Conservation (phyloP, 1,140 invertebrate genomes). For the Plodia interpunctella region DNA sequence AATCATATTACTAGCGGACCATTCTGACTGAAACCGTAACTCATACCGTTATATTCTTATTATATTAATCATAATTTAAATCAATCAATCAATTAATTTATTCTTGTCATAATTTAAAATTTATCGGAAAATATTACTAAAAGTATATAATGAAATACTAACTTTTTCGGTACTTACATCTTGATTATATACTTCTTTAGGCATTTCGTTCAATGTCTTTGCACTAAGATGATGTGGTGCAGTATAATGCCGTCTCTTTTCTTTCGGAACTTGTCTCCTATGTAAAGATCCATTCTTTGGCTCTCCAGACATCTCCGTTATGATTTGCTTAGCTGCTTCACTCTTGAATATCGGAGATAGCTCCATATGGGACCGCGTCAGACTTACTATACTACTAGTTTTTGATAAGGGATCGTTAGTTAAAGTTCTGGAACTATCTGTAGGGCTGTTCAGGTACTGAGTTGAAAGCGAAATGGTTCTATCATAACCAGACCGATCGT, state of each 20-base stretch:
- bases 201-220: constrained; percentile 78
- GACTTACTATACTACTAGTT: constrained; percentile 60
- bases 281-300: constrained; percentile 72
- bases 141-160: too few species aligned
- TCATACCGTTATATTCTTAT: too few species aligned
- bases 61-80: too few species aligned
- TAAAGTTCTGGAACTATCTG: constrained; percentile 63
- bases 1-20: too few species aligned
- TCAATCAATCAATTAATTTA: too few species aligned
- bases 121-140: too few species aligned
- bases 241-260: constrained; percentile 91
- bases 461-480: constrained; percentile 53
- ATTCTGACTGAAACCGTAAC: too few species aligned
- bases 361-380: constrained; percentile 64
- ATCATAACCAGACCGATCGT: constrained; percentile 55
- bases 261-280: constrained; percentile 83
- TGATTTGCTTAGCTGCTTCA: constrained; percentile 89
- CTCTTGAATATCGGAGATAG: constrained; percentile 87
- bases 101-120: too few species aligned
- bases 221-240: constrained; percentile 84
- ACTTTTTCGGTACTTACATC: too few species aligned
- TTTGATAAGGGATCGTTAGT: constrained; percentile 68
- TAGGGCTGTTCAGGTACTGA: constrained; percentile 65
- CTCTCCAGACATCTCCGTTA: constrained; percentile 86
- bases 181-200: constrained; percentile 76